A percentile compares a stretch with the other conserved stretches of the same genome.
phyloP scores from a whole-genome alignment of 2,797 vertebrate species.

The Pseudochirops cupreus region DNA sequence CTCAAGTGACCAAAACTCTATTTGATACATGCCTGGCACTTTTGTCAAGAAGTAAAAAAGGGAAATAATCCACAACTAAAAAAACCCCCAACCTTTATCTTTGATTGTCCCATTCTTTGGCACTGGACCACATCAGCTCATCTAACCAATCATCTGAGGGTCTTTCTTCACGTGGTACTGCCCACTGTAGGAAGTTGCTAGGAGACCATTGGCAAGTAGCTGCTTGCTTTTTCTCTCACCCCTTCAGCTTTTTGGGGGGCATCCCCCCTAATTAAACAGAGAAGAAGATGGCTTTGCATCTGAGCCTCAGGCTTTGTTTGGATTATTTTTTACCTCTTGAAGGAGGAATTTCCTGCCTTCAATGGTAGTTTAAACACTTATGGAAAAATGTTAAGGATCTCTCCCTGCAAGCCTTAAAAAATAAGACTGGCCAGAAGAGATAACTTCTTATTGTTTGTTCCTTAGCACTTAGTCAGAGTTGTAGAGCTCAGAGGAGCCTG shows the following conservation, averaged over 20 bases:
- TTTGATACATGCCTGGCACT: not conserved
- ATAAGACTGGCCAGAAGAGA: not conserved
- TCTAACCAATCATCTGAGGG: constrained; percentile 33
- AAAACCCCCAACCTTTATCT: not conserved
- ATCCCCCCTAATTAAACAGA: constrained; percentile 32
- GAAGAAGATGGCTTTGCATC: not conserved
- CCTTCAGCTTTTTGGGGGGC: not conserved
- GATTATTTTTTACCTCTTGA: not conserved
- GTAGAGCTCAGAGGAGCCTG: not conserved
- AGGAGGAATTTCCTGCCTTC: not conserved
- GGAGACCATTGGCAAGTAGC: constrained; percentile 24
- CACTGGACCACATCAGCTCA: rapidly evolving
- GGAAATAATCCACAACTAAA: not conserved
- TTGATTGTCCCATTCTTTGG: not conserved
- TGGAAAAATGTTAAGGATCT: not conserved
- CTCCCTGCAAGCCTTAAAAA: not conserved
- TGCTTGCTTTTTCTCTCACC: rapidly evolving
- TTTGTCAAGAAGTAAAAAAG: not conserved
- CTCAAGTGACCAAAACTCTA: not conserved
- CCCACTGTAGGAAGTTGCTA: constrained; percentile 52
- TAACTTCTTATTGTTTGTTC: not conserved
- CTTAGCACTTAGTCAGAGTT: not conserved
- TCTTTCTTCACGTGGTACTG: not conserved
- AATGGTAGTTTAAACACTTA: not conserved
- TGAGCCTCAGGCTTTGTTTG: not conserved